Evolutionary conservation across 1,140 invertebrate species (phyloP), one percentile per base, ranked within the genome.

Genomic region (Cataglyphis hispanica): DNA sequence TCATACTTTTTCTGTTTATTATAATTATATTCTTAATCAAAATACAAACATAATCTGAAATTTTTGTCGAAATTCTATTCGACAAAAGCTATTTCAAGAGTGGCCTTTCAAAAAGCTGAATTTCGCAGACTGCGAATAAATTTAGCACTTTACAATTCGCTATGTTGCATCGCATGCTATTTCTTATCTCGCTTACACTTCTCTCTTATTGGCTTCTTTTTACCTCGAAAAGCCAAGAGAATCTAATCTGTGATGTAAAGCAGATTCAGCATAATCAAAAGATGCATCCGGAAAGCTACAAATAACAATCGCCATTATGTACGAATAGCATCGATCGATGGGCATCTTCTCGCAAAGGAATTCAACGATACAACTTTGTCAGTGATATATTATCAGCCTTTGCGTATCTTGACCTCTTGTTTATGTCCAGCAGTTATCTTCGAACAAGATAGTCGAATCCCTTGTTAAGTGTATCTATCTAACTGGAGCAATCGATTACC

Each of bases 111-210:
- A 46, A 86, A 75, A 66, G 60, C 64, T 46, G 66, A 74, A 75
- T 75, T 86, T 86, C 81, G 86, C 46, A 85, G 66, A 46, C 46
- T 34, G 7, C 60, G 74, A 86, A 86, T 87, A 86, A 87, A 86
- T 86, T 72, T 67, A 66, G 66, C 50, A 74, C 34, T 46, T 53
- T 37, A 40, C 83, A 72, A 61, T 80, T 87, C 61, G 46, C 37
- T 34, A 50, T 50, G 13, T 50, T 13, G n/a, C 66, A 19, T 63
- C 60, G 13, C 22, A 19, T 43, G 8, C 34, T 22, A 43, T 64
- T 27, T 66, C 74, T 85, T 87, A 87, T 85, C 86, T 66, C 53
- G 84, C 84, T 87, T 64, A 50, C 25, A 37, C 50, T 27, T 58
- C 61, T 43, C 61, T 67, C 84, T 87, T 81, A 87, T 75, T 84